phyloP scores from a whole-genome alignment of 2,888 invertebrate species.

The Hydroisotoma schaefferi region DNA sequence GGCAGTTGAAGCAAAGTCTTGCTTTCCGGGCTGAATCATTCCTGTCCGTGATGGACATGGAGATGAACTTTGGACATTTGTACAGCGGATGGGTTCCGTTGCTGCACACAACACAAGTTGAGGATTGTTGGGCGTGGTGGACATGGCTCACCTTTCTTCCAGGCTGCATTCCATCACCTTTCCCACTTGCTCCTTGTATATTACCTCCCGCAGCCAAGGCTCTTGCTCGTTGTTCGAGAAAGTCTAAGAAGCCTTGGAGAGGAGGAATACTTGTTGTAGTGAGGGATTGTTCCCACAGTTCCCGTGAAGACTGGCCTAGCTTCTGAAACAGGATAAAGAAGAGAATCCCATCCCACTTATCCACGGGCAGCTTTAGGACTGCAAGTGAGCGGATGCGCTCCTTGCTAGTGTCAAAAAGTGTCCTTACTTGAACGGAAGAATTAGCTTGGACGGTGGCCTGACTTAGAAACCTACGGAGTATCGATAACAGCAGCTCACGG shows the following conservation, averaged over 20 bases:
- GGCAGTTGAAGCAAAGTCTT: background rate
- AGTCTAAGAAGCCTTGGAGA: slow-evolving; percentile 1
- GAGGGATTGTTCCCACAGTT: slow-evolving; percentile 24
- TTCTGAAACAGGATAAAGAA: slow-evolving; percentile 17
- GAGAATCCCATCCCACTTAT: slow-evolving; percentile 13
- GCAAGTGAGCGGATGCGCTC: slow-evolving; percentile 21
- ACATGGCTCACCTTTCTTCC: background rate
- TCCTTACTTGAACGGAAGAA: background rate
- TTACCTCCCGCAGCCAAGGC: slow-evolving; percentile 7
- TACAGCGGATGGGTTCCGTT: background rate
- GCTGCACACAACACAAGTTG: background rate
- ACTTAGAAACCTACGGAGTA: background rate
- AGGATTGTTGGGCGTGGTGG: background rate
- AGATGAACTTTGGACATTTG: background rate
- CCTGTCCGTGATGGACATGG: background rate
- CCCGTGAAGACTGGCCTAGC: slow-evolving; percentile 10
- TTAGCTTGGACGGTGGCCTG: slow-evolving; percentile 1
- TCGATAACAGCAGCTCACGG: slow-evolving; percentile 13
- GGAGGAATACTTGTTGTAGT: slow-evolving; percentile 2
- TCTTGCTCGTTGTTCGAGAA: slow-evolving; percentile 15
- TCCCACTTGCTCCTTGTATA: slow-evolving; percentile 50
- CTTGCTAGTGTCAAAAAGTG: slow-evolving; percentile 18
- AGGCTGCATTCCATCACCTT: no score
- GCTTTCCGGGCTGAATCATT: background rate
- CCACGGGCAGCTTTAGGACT: background rate